Percentiles rank a stretch among this genome's conserved stretches.
These are phyloP conservation scores for Drosophila birchii DNA, from an alignment of 2,888 invertebrate genomes.

Conservation along the genomic window DNA sequence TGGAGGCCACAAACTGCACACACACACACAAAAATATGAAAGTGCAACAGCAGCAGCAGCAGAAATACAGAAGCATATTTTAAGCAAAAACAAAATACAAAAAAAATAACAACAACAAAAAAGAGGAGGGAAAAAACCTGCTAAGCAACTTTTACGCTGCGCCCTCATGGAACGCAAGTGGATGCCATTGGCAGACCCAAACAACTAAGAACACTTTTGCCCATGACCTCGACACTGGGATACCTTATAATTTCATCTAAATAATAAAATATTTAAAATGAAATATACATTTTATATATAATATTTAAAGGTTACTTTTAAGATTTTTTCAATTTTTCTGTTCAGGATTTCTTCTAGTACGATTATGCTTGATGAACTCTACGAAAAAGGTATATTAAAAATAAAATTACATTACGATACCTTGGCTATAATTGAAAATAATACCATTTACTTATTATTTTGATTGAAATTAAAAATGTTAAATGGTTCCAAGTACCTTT, in stretches of 20 bases:
- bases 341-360: background rate
- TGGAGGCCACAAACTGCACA: conserved; percentile 39
- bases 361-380: background rate
- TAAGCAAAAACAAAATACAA: conserved; percentile 8
- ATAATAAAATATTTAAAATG: too few relatives aligned
- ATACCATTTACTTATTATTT: background rate
- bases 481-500: background rate
- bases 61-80: conserved; percentile 28
- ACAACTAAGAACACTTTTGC: conserved; percentile 10
- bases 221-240: background rate
- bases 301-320: background rate
- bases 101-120: background rate
- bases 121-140: conserved; percentile 52
- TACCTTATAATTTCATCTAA: background rate
- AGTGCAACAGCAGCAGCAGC: conserved; percentile 57
- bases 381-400: background rate
- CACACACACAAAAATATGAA: conserved; percentile 65
- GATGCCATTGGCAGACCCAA: conserved; percentile 56
- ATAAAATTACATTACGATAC: background rate
- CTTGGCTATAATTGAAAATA: background rate
- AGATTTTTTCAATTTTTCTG: background rate
- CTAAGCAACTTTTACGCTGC: conserved; percentile 70
- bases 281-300: too few relatives aligned
- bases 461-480: background rate
- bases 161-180: conserved; percentile 65